Base-by-base conservation (phyloP, 2,113 vertebrate genomes). In the Semnornis frantzii region DNA sequence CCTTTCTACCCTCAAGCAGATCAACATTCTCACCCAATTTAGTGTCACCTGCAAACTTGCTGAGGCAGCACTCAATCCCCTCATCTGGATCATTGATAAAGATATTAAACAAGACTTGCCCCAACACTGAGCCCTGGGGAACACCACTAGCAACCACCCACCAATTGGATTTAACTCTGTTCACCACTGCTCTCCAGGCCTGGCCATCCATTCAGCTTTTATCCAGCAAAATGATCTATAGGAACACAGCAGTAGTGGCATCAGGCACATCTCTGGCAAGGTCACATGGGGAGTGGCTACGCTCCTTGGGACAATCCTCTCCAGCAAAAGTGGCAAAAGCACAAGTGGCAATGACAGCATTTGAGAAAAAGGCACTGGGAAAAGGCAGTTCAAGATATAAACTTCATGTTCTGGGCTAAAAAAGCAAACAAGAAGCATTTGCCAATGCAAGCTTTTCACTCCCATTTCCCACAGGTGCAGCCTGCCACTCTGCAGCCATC, bases 401-500 rank as follows among this genome's bases (percentile, higher is more conserved):
- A 37, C 15, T 15, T 33, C 30, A 34, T 4, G 10, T 59, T 63
- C 42, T 62, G 62, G 33, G 57, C 31, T 81, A 54, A 68, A 90
- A 83, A 60, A 33, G 27, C 68, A 73, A 83, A 74, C 3, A 63
- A 68, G 44, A 27, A 69, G 20, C 66, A 48, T 68, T 63, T 85
- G 20, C 25, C 58, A 46, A 31, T 6, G 7, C 31, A 72, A 48
- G 71, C 73, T 81, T 65, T 46, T 44, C 12, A 60, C 65, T 84
- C 82, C 79, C 28, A 31, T 80, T 46, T 82, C 9, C 82, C 2
- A 1, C 3, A 5, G 73, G 62, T 55, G 50, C 73, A 84, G 52
- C 25, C 66, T 94, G 52, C 30, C 0, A 0, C 48, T 81, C 54
- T 58, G 12, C 46, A 82, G 78, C 28, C 0, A 0, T 65, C 57